A percentile compares a stretch with the other conserved stretches of the same genome.
Conservation (phyloP, 1,140 invertebrate species). For the Ladona fulva region DNA sequence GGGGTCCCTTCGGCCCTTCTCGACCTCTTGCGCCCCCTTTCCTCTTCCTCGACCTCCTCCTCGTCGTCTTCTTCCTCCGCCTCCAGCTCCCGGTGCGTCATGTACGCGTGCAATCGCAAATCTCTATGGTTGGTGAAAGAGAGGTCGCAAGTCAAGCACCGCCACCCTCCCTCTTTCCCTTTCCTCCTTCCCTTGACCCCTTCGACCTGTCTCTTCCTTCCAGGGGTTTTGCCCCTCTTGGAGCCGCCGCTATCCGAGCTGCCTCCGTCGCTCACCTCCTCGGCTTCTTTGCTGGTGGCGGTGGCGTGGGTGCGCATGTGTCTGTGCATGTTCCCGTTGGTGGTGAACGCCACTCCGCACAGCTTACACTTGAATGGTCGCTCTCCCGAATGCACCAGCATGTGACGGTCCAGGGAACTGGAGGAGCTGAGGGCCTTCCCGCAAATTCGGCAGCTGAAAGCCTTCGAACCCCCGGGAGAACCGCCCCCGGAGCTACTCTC, state of each 20-base stretch:
- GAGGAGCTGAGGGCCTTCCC: conserved; percentile 57
- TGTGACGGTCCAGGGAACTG: conserved; percentile 65
- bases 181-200: conserved; percentile 8
- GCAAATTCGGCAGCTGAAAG: conserved; percentile 43
- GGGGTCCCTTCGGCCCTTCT: not conserved
- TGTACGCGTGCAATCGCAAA: conserved; percentile 54
- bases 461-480: conserved; percentile 28
- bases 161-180: conserved; percentile 25
- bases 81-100: conserved; percentile 38
- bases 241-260: conserved; percentile 31
- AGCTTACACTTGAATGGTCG: conserved; percentile 66
- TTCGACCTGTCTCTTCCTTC: conserved; percentile 26
- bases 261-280: conserved; percentile 34
- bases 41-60: conserved; percentile 30
- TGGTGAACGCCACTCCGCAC: conserved; percentile 74
- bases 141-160: conserved; percentile 58
- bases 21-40: conserved; percentile 21
- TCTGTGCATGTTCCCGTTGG: conserved; percentile 80
- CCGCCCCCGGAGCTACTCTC: not conserved
- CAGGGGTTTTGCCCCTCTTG: conserved; percentile 19
- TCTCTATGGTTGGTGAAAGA: conserved; percentile 59
- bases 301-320: conserved; percentile 63
- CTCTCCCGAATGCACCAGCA: conserved; percentile 64
- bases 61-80: not conserved
- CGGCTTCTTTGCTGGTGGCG: conserved; percentile 19